A percentile compares a stretch with the other conserved stretches of the same genome.
Conservation (phyloP, 2,113 vertebrate genomes). For the Benitochromis conjunctus region DNA sequence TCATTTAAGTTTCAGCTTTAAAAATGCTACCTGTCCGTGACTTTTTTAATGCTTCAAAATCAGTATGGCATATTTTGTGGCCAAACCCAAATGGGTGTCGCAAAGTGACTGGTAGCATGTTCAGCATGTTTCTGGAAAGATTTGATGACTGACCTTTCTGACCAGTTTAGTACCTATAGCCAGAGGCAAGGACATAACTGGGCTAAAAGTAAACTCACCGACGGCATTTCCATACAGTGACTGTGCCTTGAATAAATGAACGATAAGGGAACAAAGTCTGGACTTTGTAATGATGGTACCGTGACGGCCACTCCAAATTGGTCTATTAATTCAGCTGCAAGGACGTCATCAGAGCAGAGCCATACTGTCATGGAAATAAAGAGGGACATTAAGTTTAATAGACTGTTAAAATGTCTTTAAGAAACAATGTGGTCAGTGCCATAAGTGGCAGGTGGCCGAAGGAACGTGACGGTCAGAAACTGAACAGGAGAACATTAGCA, state of each 20-base stretch:
- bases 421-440: not conserved
- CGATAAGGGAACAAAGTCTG: not conserved
- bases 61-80: accelerated
- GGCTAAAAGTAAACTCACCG: not conserved
- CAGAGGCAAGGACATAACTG: not conserved
- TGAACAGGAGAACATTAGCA: not conserved
- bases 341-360: not conserved
- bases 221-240: not conserved
- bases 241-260: not conserved
- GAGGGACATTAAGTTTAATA: not conserved
- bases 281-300: not conserved
- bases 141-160: not conserved
- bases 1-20: not conserved
- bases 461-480: not conserved
- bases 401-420: not conserved
- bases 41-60: not conserved
- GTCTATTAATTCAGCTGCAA: not conserved
- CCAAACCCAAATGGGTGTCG: not conserved
- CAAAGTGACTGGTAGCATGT: not conserved
- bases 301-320: not conserved
- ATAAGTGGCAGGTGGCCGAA: not conserved
- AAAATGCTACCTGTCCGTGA: not conserved
- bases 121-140: not conserved
- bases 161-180: not conserved
- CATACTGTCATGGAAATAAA: not conserved